Base-by-base conservation (phyloP, 64 coral and sea anemone species). In the Cladopsammia gracilis region DNA sequence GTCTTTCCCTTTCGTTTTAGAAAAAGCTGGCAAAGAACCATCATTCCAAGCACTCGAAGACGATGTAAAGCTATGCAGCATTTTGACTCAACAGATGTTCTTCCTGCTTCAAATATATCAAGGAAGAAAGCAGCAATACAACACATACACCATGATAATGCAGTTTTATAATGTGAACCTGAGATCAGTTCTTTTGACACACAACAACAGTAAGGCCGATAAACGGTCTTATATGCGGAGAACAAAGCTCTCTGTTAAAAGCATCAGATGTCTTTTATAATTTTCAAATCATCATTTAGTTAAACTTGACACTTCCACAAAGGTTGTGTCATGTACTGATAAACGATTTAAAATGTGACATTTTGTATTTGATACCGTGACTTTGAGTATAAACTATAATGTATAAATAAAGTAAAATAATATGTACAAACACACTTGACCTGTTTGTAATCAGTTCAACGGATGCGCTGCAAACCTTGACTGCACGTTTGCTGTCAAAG, bases 321-420 rank as follows among this genome's bases (percentile, higher is more conserved):
- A n/a, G n/a, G 53, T 56, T 10, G 7, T 7, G 7, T 12, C 16
- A 59, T 7, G 18, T 47, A 16, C 16, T 64, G 15, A 15, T 5
- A n/a, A n/a, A 64, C 16, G 18, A 26, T 82, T 43, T 20, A 82
- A 64, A 43, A 14, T 62, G 18, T 64, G 7, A 47, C 16, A 43
- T 82, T 82, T 82, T 82, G 26, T 82, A 82, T 61, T 64, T 62
- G 59, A 47, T 64, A 64, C 58, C 42, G 34, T 82, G 53, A 56
- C 46, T 49, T 75, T 48, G 78, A 64, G 59, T 47, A 34, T 14
- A 79, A 42, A 59, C 23, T 16, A 58, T 25, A 49, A 22, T 24
- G 48, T 77, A n/a, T 22, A 79, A 79, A 59, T 18, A 79, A 79
- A 44, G 10, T 58, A 34, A 79, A 79, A 42, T 59, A 2, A 34